Conservation (phyloP, 2,113 vertebrate genomes). For the Burhinus bistriatus region DNA sequence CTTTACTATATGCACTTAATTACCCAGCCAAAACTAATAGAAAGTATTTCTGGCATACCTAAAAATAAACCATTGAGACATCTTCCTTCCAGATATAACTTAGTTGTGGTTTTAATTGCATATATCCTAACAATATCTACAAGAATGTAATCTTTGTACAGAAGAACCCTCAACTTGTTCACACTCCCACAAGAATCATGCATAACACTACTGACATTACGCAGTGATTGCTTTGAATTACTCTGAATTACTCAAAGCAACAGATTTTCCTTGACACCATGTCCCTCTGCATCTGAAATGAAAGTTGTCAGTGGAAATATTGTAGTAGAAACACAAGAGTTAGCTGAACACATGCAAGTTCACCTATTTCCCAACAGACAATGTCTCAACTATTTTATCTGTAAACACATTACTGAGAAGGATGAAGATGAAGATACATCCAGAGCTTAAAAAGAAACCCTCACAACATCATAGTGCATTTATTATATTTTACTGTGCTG, state of each 20-base stretch:
- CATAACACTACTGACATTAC: neutral
- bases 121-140: neutral
- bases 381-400: neutral
- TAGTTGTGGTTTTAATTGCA: constrained; percentile 29
- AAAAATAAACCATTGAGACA: constrained; percentile 39
- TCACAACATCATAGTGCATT: neutral
- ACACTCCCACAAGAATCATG: neutral
- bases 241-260: neutral
- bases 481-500: neutral
- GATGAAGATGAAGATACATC: neutral
- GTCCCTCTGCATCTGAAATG: neutral
- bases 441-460: neutral
- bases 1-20: neutral
- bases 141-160: neutral
- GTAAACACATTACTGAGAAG: neutral
- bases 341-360: neutral
- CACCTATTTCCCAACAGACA: neutral
- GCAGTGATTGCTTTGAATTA: neutral
- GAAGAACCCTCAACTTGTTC: neutral
- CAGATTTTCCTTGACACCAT: neutral
- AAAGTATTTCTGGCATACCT: constrained; percentile 24
- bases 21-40: neutral
- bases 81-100: constrained; percentile 43
- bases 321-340: neutral
- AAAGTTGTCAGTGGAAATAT: neutral